phyloP scores from a whole-genome alignment of 2,113 vertebrate genomes.

The Diadophis punctatus region DNA sequence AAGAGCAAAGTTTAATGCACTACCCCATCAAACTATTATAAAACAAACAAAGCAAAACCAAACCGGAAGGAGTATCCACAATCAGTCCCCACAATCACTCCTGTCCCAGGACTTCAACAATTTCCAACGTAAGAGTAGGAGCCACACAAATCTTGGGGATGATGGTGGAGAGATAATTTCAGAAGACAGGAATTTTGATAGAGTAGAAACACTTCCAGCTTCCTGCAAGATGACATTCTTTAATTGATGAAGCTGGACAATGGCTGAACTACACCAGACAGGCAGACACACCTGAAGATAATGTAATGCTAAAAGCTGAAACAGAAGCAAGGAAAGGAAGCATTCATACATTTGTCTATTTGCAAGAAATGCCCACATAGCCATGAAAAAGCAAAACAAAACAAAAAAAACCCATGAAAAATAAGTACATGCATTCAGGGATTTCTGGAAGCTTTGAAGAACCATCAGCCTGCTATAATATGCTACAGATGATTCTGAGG shows the following conservation, averaged over 20 bases:
- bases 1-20: not conserved
- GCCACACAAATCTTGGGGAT: not conserved
- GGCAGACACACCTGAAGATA: not conserved
- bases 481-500: not conserved
- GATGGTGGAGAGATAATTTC: not conserved
- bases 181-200: not conserved
- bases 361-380: not conserved
- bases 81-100: not conserved
- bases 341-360: not conserved
- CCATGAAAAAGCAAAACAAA: not conserved
- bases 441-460: not conserved
- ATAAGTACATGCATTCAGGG: not conserved
- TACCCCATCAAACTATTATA: not conserved
- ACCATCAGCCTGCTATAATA: not conserved
- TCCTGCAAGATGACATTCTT: not conserved
- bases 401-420: not conserved
- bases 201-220: not conserved
- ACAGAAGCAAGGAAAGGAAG: not conserved
- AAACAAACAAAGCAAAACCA: not conserved
- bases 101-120: not conserved
- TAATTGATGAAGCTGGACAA: not conserved
- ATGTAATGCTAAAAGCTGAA: not conserved
- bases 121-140: not conserved
- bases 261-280: not conserved
- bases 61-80: not conserved